Evolutionary conservation across 1,140 invertebrate species (phyloP).

Genomic region (Pseudoatta argentina): DNA sequence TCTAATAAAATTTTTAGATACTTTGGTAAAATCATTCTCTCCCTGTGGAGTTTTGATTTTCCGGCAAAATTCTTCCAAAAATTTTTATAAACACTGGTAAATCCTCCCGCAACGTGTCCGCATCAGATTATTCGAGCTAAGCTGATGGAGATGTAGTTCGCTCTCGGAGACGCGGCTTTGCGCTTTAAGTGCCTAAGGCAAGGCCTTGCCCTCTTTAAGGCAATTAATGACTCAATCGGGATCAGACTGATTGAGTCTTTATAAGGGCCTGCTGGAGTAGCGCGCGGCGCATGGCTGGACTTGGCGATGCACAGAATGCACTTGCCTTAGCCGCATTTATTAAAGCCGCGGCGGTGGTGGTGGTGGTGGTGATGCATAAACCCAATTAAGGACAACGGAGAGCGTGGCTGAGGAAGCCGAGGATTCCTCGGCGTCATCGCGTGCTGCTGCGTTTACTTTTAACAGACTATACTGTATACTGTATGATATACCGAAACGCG

Average conservation of each 20-base stretch:
- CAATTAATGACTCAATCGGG: constrained; percentile 78
- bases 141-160: constrained; percentile 4
- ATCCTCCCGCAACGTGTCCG: not conserved
- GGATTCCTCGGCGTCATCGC: constrained; percentile 69
- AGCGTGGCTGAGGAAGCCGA: constrained; percentile 63
- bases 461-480: not conserved
- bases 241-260: constrained; percentile 79
- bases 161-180: constrained; percentile 59
- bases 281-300: constrained; percentile 77
- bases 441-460: constrained; percentile 17
- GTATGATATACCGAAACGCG: constrained; percentile 10
- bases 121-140: constrained; percentile 19
- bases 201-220: constrained; percentile 79
- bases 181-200: constrained; percentile 67
- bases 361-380: constrained; percentile 66
- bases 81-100: not conserved
- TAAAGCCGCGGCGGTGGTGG: constrained; percentile 70
- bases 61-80: not conserved
- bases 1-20: too few relatives aligned
- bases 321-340: constrained; percentile 78
- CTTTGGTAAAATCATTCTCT: too few relatives aligned
- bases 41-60: not conserved
- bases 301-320: constrained; percentile 78
- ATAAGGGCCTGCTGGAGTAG: constrained; percentile 74
- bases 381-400: constrained; percentile 76